Evolutionary conservation across 1,140 invertebrate species (phyloP).

Genomic region (Heliconius nattereri): DNA sequence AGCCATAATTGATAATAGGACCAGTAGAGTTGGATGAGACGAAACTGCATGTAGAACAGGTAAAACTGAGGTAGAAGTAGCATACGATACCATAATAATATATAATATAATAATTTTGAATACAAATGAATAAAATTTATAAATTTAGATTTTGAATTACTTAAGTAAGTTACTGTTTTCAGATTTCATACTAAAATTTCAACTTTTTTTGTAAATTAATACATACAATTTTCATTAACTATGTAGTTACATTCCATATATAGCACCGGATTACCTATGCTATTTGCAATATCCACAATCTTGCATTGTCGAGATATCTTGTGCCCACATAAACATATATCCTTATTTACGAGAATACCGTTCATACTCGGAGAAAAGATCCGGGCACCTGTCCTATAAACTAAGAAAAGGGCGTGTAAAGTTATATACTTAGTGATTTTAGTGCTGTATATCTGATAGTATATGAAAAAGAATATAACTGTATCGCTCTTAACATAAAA

Average conservation of each 20-base stretch:
- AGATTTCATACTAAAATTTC: too few relatives aligned
- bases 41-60: constrained; percentile 34
- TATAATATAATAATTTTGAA: too few relatives aligned
- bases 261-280: background rate
- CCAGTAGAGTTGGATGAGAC: constrained; percentile 45
- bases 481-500: background rate
- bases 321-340: constrained; percentile 17
- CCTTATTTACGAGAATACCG: constrained; percentile 35
- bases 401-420: constrained; percentile 25
- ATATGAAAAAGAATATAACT: background rate
- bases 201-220: too few relatives aligned
- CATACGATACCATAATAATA: background rate
- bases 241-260: too few relatives aligned
- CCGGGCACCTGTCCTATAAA: constrained; percentile 31
- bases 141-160: too few relatives aligned
- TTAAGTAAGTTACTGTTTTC: too few relatives aligned
- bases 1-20: constrained; percentile 46
- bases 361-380: constrained; percentile 13
- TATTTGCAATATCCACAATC: background rate
- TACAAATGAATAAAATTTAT: too few relatives aligned
- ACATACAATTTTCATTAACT: too few relatives aligned
- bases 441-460: background rate
- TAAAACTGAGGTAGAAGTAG: background rate
- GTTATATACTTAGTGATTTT: background rate
- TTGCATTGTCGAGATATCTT: background rate